Conservation (phyloP, 2,113 vertebrate genomes). For the Cyprinodon brontotheroides region DNA sequence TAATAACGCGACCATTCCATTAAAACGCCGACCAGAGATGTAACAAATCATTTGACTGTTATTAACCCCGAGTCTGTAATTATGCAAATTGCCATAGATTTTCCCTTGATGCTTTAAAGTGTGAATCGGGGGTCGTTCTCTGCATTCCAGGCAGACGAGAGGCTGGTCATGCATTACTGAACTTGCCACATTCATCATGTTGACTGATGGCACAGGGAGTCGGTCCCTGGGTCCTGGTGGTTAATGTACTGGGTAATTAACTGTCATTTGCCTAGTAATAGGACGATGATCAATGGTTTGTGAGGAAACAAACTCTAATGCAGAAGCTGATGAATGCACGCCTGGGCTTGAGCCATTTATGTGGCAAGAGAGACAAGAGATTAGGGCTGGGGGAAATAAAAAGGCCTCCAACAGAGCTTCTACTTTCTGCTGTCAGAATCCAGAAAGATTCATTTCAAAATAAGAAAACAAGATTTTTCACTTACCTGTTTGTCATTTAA, state of each 20-base stretch:
- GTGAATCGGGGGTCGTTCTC: slow-evolving; percentile 94
- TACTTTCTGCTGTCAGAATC: slow-evolving; percentile 72
- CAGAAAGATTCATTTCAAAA: too few species aligned
- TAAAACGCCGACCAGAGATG: slow-evolving; percentile 89
- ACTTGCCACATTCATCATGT: slow-evolving; percentile 99
- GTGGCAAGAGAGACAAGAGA: slow-evolving; percentile 74
- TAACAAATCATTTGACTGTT: slow-evolving; percentile 99
- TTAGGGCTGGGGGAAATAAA: slow-evolving; percentile 1
- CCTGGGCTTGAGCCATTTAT: slow-evolving; percentile 89
- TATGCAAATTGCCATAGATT: slow-evolving; percentile 99
- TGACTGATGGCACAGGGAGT: slow-evolving; percentile 99
- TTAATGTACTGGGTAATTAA: slow-evolving; percentile 99
- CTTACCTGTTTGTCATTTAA: too few species aligned
- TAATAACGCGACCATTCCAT: slow-evolving; percentile 43
- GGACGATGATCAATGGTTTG: slow-evolving; percentile 99
- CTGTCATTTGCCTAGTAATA: slow-evolving; percentile 99
- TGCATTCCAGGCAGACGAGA: slow-evolving; percentile 90
- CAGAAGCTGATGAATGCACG: slow-evolving; percentile 98
- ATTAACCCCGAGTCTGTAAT: slow-evolving; percentile 99
- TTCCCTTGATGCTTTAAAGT: slow-evolving; percentile 91
- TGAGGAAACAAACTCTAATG: slow-evolving; percentile 99
- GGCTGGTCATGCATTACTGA: slow-evolving; percentile 96
- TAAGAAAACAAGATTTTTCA: too few species aligned
- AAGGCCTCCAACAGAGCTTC: slow-evolving; percentile 81
- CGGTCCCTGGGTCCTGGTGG: slow-evolving; percentile 96